phyloP scores from a whole-genome alignment of 1,140 invertebrate genomes.

The Atta cephalotes region DNA sequence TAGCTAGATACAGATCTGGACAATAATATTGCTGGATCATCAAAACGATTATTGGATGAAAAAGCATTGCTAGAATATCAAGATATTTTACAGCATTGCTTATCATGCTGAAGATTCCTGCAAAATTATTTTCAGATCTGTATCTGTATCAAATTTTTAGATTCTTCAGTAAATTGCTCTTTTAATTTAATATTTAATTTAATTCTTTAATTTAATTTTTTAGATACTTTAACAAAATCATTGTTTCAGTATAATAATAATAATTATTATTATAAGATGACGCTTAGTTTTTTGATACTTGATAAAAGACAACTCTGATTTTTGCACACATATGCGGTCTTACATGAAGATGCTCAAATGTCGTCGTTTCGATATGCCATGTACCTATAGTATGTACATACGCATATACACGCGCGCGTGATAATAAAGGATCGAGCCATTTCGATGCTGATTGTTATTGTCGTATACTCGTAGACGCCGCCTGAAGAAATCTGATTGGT shows the following conservation, averaged over 20 bases:
- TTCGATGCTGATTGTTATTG: slow-evolving; percentile 55
- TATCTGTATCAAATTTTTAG: too few relatives aligned
- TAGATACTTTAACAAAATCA: too few relatives aligned
- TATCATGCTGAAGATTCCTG: too few relatives aligned
- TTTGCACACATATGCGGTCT: not conserved
- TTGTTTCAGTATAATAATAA: not conserved
- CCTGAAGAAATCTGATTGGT: slow-evolving; percentile 55
- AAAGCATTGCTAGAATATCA: too few relatives aligned
- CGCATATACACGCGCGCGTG: not conserved
- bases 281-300: not conserved
- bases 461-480: not conserved
- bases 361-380: slow-evolving; percentile 3
- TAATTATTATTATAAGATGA: not conserved
- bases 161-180: too few relatives aligned
- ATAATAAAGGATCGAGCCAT: not conserved
- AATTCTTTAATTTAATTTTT: too few relatives aligned
- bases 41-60: too few relatives aligned
- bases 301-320: not conserved
- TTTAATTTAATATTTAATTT: too few relatives aligned
- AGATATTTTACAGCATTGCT: too few relatives aligned
- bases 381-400: not conserved
- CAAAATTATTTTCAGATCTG: too few relatives aligned
- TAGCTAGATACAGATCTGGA: too few relatives aligned
- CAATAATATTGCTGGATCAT: too few relatives aligned
- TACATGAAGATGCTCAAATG: not conserved